These are phyloP conservation scores for Pollenia amentaria DNA, from an alignment of 2,888 invertebrate genomes.

Conservation along the genomic window DNA sequence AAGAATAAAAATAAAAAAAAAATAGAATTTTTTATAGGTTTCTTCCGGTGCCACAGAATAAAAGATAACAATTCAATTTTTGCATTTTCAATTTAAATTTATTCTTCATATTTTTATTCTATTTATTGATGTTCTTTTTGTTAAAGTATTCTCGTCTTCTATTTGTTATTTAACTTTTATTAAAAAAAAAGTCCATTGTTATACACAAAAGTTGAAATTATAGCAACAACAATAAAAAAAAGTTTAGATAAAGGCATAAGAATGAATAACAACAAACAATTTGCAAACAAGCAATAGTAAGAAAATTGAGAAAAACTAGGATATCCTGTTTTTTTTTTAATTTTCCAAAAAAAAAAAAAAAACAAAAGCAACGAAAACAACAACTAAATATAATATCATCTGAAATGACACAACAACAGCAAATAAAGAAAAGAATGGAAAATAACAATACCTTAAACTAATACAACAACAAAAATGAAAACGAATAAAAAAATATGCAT, in stretches of 20 bases:
- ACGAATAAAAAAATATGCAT: background rate
- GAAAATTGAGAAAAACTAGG: slow-evolving; percentile 67
- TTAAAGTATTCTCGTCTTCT: slow-evolving; percentile 51
- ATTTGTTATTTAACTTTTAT: slow-evolving; percentile 31
- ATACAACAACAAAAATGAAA: slow-evolving; percentile 11
- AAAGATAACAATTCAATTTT: slow-evolving; percentile 78
- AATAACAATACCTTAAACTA: slow-evolving; percentile 24
- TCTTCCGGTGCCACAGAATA: slow-evolving; percentile 60
- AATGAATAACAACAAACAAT: slow-evolving; percentile 61
- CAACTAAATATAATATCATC: slow-evolving; percentile 15
- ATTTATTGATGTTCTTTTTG: background rate
- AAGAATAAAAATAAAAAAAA: background rate
- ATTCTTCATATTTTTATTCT: slow-evolving; percentile 76
- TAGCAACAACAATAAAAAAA: slow-evolving; percentile 42
- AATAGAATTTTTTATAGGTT: slow-evolving; percentile 53
- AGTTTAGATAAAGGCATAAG: slow-evolving; percentile 34
- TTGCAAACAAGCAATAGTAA: slow-evolving; percentile 69
- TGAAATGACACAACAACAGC: slow-evolving; percentile 8
- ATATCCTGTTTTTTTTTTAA: slow-evolving; percentile 59
- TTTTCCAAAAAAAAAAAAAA: background rate
- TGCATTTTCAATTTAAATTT: slow-evolving; percentile 81
- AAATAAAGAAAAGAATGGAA: slow-evolving; percentile 6
- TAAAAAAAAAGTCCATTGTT: slow-evolving; percentile 42
- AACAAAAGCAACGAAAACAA: slow-evolving; percentile 32
- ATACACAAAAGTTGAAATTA: slow-evolving; percentile 40